These are phyloP conservation scores for Peucedramus taeniatus DNA, from an alignment of 2,113 vertebrate genomes.

Conservation along the genomic window DNA sequence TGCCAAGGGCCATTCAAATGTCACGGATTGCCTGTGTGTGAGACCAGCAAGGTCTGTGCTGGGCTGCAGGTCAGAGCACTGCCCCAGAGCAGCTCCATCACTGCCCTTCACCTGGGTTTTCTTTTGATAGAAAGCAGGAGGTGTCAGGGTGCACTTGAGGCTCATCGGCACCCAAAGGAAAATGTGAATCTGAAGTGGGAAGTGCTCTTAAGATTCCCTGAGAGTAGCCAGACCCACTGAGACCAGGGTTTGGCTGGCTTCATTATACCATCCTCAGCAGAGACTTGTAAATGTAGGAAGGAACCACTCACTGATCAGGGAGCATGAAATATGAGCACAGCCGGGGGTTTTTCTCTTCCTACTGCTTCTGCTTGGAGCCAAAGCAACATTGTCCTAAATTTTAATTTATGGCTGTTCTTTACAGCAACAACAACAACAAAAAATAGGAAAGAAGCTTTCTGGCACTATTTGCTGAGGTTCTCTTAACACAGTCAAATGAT, in stretches of 20 bases:
- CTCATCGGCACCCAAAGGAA: neutral
- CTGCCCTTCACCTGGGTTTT: neutral
- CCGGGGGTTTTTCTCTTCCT: neutral
- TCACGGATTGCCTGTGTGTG: neutral
- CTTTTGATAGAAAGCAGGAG: neutral
- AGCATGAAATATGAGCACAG: conserved; percentile 41
- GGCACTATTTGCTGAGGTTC: conserved; percentile 46
- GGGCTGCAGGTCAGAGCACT: neutral
- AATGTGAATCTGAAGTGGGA: neutral
- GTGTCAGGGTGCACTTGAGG: neutral
- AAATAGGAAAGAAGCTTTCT: conserved; percentile 41
- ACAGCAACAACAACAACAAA: neutral
- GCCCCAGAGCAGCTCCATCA: accelerated
- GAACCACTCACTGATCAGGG: neutral
- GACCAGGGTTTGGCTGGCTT: neutral
- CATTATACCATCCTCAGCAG: neutral
- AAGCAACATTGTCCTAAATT: conserved; percentile 42
- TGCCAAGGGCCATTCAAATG: neutral
- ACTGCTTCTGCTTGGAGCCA: conserved; percentile 40
- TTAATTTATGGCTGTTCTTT: conserved; percentile 63
- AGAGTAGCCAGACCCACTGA: neutral
- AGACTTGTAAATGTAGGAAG: neutral
- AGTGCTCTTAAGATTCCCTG: neutral
- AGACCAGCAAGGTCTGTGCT: neutral
- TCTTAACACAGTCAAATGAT: conserved; percentile 54